phyloP scores from a whole-genome alignment of 2,888 invertebrate species.

The Pyralis farinalis region DNA sequence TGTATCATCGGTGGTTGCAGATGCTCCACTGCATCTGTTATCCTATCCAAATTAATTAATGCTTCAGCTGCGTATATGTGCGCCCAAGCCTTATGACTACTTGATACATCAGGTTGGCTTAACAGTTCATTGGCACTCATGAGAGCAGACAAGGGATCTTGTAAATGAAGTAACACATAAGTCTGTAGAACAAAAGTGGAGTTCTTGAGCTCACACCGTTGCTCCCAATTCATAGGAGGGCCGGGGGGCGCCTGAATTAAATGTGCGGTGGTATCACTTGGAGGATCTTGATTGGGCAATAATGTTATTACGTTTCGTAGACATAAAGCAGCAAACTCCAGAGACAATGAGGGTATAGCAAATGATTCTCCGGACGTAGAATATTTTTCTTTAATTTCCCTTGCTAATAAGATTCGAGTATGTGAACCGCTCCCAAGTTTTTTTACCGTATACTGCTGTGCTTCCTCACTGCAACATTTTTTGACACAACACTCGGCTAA shows the following conservation, averaged over 20 bases:
- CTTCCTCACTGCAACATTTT: slow-evolving; percentile 82
- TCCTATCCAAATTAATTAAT: slow-evolving; percentile 89
- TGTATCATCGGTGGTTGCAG: slow-evolving; percentile 88
- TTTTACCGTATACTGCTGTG: slow-evolving; percentile 62
- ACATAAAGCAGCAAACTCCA: slow-evolving; percentile 95
- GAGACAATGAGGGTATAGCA: slow-evolving; percentile 92
- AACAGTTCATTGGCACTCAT: slow-evolving; percentile 89
- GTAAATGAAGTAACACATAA: slow-evolving; percentile 91
- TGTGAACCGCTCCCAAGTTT: slow-evolving; percentile 72
- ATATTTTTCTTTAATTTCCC: slow-evolving; percentile 63
- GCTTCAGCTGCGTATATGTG: slow-evolving; percentile 96
- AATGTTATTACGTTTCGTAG: slow-evolving; percentile 90
- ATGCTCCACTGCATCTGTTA: slow-evolving; percentile 91
- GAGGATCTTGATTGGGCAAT: slow-evolving; percentile 81
- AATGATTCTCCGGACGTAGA: slow-evolving; percentile 84
- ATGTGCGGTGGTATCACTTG: slow-evolving; percentile 45
- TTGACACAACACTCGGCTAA: slow-evolving; percentile 96
- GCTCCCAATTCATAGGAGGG: slow-evolving; percentile 81
- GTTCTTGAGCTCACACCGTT: slow-evolving; percentile 82
- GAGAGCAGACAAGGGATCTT: slow-evolving; percentile 90
- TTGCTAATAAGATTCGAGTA: slow-evolving; percentile 57
- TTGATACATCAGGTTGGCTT: slow-evolving; percentile 82
- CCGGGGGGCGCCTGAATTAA: slow-evolving; percentile 81
- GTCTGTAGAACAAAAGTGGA: slow-evolving; percentile 89
- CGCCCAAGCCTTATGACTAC: slow-evolving; percentile 85